A percentile compares a stretch with the other conserved stretches of the same genome.
Conservation (phyloP, 2,797 vertebrate genomes). For the Lateolabrax maculatus region DNA sequence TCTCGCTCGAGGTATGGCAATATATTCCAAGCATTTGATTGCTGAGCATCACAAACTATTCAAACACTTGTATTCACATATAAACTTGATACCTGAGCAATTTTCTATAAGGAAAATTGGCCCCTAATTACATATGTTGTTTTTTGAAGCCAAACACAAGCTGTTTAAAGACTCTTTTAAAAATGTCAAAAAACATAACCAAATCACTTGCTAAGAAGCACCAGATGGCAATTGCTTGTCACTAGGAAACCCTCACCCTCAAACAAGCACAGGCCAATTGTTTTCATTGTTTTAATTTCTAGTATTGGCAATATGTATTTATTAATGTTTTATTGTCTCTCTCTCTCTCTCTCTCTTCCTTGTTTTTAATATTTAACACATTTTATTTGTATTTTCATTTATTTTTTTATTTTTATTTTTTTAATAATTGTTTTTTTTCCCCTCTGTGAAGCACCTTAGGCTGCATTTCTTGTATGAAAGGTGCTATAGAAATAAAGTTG, state of each 20-base stretch:
- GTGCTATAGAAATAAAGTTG: too few species aligned
- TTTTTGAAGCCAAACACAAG: constrained; percentile 25
- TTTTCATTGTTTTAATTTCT: too few species aligned
- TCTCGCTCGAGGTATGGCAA: constrained; percentile 30
- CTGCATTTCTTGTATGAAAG: too few species aligned
- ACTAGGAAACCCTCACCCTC: constrained; percentile 5
- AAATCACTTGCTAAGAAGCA: constrained; percentile 34
- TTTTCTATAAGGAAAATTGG: constrained; percentile 40
- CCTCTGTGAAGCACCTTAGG: too few species aligned
- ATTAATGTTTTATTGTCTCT: too few species aligned
- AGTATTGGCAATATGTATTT: too few species aligned
- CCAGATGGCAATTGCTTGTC: constrained; percentile 23
- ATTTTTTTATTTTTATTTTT: too few species aligned
- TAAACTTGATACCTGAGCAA: constrained; percentile 29
- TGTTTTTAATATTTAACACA: too few species aligned
- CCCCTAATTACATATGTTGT: constrained; percentile 22
- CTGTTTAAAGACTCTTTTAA: constrained; percentile 25
- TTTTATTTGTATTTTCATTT: too few species aligned
- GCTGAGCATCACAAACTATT: constrained; percentile 40
- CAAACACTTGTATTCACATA: constrained; percentile 36
- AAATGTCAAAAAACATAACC: constrained; percentile 28
- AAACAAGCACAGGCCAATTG: constrained; percentile 20
- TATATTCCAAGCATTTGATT: constrained; percentile 40
- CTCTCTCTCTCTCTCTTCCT: too few species aligned
- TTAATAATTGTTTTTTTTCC: too few species aligned